Percentiles rank a stretch among this genome's conserved stretches.
phyloP scores from a whole-genome alignment of 2,113 vertebrate species.

The Lanius collurio region DNA sequence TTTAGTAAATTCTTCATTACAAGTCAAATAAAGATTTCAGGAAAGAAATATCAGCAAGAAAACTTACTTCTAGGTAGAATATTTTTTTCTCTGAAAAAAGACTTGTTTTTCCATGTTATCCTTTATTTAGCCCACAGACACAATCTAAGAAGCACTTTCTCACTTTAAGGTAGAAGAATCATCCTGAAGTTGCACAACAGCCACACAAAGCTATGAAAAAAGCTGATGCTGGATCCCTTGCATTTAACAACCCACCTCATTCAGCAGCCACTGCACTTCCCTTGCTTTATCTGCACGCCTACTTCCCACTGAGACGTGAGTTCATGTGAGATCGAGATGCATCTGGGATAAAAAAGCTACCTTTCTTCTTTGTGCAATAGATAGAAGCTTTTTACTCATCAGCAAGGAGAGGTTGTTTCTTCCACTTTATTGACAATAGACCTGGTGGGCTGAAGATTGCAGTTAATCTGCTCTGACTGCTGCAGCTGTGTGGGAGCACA shows the following conservation, averaged over 20 bases:
- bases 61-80: not conserved
- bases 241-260: not conserved
- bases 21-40: not conserved
- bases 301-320: not conserved
- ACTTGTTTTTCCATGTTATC: not conserved
- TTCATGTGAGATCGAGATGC: not conserved
- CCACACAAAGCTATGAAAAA: not conserved
- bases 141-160: not conserved
- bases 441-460: not conserved
- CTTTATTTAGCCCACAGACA: not conserved
- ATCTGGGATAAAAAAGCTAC: not conserved
- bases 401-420: not conserved
- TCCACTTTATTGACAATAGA: not conserved
- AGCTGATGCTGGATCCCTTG: not conserved
- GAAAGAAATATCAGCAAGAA: not conserved
- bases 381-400: not conserved
- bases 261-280: not conserved
- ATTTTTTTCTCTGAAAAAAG: not conserved
- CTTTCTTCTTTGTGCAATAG: not conserved
- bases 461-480: not conserved
- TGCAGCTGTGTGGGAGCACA: not conserved
- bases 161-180: not conserved
- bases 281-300: not conserved
- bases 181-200: not conserved
- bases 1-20: not conserved